These are phyloP conservation scores for Carpatolechia fugitivella DNA, from an alignment of 2,888 invertebrate species.

Conservation along the genomic window DNA sequence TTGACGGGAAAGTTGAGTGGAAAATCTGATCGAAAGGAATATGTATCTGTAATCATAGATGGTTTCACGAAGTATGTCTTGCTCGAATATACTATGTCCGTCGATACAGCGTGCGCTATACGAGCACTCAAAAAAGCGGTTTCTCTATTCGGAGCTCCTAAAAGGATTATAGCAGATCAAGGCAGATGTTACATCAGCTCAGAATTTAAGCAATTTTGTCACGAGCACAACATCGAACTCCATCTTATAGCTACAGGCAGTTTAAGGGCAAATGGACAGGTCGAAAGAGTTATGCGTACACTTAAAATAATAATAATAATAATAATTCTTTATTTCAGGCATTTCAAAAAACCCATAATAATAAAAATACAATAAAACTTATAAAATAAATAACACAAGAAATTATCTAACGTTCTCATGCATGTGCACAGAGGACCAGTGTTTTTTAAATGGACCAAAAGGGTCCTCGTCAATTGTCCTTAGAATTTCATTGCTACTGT, in stretches of 20 bases:
- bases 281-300: conserved; percentile 24
- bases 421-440: too few species aligned
- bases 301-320: too few species aligned
- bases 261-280: conserved; percentile 25
- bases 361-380: too few species aligned
- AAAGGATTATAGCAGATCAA: conserved; percentile 21
- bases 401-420: too few species aligned
- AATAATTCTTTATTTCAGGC: too few species aligned
- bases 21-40: conserved; percentile 24
- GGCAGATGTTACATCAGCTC: too few species aligned
- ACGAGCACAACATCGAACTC: conserved; percentile 25
- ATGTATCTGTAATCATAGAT: conserved; percentile 22
- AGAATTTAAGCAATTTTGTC: too few species aligned
- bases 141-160: conserved; percentile 21
- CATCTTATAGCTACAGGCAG: conserved; percentile 32
- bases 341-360: too few species aligned
- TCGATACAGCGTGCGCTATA: conserved; percentile 17
- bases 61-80: conserved; percentile 24
- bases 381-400: too few species aligned
- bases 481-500: too few species aligned
- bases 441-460: too few species aligned
- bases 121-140: conserved; percentile 17
- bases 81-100: conserved; percentile 12
- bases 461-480: too few species aligned
- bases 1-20: conserved; percentile 25